Evolutionary conservation across 1,140 invertebrate species (phyloP), one percentile per base, ranked within the genome.

Genomic region (Pseudachorutes palmiensis): DNA sequence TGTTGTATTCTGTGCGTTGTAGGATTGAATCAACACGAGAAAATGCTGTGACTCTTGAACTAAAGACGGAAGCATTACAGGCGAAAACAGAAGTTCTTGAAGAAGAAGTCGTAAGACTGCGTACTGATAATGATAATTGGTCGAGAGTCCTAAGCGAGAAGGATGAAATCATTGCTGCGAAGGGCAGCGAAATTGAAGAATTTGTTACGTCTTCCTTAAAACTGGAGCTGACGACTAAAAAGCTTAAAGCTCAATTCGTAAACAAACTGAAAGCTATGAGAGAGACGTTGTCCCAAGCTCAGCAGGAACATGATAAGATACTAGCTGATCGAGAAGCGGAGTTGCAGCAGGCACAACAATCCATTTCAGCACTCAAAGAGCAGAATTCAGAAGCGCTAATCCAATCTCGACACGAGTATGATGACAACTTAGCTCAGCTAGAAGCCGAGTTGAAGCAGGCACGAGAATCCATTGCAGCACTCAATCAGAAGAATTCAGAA

Each of bases 241-340:
- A 65, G 33, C 28, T 68, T 3, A 63, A 68, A 29, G 24, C 57
- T 19, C 66, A 68, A 26, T 62, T 65, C 60, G 55, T 70, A 62
- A 3, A 51, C 0, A 66, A 70, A 51, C 24, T 69, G 29, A 58
- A 73, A 32, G 66, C 55, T 5, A 19, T 73, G 28, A 61, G 31
- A 48, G 45, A 64, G 49, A 63, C 67, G 32, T 19, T 65, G 36
- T 45, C 36, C 36, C n/a, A n/a, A n/a, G n/a, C n/a, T n/a, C n/a
- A n/a, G n/a, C n/a, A n/a, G n/a, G n/a, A n/a, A n/a, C n/a, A n/a
- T n/a, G n/a, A n/a, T n/a, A n/a, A n/a, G n/a, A n/a, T n/a, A n/a
- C n/a, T n/a, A n/a, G n/a, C n/a, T n/a, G n/a, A n/a, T n/a, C n/a
- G n/a, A n/a, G n/a, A n/a, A n/a, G n/a, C n/a, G n/a, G n/a, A n/a